A percentile compares a stretch with the other conserved stretches of the same genome.
These are phyloP conservation scores for Muscicapa adusta DNA, from an alignment of 2,113 vertebrate genomes.

Conservation along the genomic window DNA sequence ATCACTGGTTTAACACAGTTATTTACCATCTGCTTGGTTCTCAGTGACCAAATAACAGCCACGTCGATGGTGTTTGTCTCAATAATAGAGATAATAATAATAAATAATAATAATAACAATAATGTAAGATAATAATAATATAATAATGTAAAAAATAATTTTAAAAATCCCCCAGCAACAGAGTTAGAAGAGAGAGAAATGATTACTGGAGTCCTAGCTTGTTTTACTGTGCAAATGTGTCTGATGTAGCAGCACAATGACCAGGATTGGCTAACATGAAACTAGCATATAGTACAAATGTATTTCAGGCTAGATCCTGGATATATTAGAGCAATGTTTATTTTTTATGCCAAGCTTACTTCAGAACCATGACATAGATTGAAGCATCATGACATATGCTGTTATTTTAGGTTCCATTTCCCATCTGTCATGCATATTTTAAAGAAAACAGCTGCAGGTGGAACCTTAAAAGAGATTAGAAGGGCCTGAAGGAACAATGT, in stretches of 20 bases:
- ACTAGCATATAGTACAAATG: not conserved
- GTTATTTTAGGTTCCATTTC: not conserved
- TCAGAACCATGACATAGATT: not conserved
- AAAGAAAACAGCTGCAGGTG: not conserved
- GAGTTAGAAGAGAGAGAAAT: not conserved
- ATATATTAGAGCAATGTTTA: not conserved
- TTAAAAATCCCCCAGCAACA: rapidly evolving
- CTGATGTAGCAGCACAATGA: not conserved
- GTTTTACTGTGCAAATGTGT: not conserved
- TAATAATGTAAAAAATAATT: not conserved
- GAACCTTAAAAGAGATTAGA: not conserved
- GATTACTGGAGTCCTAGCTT: not conserved
- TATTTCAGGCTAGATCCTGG: not conserved
- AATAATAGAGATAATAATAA: not conserved
- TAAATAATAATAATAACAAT: too few species aligned
- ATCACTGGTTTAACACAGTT: not conserved
- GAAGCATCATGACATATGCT: rapidly evolving
- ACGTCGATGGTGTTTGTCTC: not conserved
- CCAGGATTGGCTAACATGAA: not conserved
- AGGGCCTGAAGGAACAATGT: rapidly evolving
- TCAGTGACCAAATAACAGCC: not conserved
- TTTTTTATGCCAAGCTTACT: not conserved
- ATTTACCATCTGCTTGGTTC: not conserved
- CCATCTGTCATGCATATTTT: not conserved
- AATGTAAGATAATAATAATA: too few species aligned